Evolutionary conservation across 2,113 vertebrate genomes (phyloP).

Genomic region (Takifugu bimaculatus): DNA sequence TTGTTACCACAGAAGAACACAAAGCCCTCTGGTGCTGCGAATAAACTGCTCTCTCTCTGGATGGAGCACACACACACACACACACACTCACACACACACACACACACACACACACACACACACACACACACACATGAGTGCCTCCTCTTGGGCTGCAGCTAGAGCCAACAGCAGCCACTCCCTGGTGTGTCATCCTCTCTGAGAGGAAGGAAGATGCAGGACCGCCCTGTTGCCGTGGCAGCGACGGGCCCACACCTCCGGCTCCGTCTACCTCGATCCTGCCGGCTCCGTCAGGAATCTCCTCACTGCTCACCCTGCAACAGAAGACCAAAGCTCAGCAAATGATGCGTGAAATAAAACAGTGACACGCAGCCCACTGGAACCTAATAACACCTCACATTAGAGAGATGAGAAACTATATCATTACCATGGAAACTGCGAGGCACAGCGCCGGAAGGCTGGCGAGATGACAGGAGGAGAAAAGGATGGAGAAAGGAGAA

Average conservation of each 20-base stretch:
- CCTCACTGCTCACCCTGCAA: conserved; percentile 52
- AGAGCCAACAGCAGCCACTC: conserved; percentile 60
- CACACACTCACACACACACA: too few species aligned
- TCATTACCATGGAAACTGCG: conserved; percentile 76
- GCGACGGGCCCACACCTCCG: conserved; percentile 20
- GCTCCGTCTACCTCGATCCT: conserved; percentile 35
- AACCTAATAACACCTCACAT: conserved; percentile 77
- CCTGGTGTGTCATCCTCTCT: conserved; percentile 37
- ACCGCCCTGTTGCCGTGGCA: conserved; percentile 14
- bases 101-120: conserved; percentile 47
- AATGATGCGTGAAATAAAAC: conserved; percentile 75
- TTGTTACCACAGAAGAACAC: conserved; percentile 47
- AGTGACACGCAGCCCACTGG: conserved; percentile 66
- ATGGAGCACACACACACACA: conserved; percentile 56
- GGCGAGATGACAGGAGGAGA: conserved; percentile 60
- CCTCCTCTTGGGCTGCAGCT: conserved; percentile 69
- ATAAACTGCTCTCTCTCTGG: conserved; percentile 38
- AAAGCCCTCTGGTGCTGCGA: conserved; percentile 28
- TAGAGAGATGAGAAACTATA: conserved; percentile 71
- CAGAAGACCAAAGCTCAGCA: conserved; percentile 51
- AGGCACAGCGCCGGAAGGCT: conserved; percentile 61
- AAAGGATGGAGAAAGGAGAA: conserved; percentile 41
- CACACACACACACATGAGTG: conserved; percentile 28
- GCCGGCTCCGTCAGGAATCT: conserved; percentile 28
- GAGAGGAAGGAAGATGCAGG: conserved; percentile 14